These are phyloP conservation scores for Allobates femoralis DNA, from an alignment of 2,797 vertebrate genomes.

Conservation along the genomic window DNA sequence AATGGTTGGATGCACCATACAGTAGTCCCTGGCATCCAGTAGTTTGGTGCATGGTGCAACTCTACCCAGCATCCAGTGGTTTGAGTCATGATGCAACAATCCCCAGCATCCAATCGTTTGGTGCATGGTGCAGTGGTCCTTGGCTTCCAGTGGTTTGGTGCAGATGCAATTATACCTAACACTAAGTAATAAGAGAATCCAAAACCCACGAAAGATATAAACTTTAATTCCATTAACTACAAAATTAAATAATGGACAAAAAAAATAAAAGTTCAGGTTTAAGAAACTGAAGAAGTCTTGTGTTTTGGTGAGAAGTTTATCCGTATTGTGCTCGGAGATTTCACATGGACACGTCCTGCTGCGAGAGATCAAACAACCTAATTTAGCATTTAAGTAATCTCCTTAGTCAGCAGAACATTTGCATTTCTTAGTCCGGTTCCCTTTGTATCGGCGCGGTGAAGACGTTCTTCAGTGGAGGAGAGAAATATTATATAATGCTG, in stretches of 20 bases:
- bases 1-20: not conserved
- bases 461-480: not conserved
- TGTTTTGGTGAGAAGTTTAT: not conserved
- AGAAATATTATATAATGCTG: not conserved
- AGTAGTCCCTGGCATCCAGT: not conserved
- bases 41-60: not conserved
- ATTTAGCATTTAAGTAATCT: conserved; percentile 45
- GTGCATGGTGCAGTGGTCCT: not conserved
- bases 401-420: conserved; percentile 39
- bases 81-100: not conserved
- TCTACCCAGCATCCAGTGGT: not conserved
- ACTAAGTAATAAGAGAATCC: not conserved
- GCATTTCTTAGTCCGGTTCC: not conserved
- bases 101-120: not conserved
- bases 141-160: not conserved
- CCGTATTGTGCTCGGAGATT: conserved; percentile 1
- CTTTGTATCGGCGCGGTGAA: not conserved
- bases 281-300: not conserved
- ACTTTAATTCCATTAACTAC: conserved; percentile 22
- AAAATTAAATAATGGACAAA: not conserved
- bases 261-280: not conserved
- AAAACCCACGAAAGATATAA: no score
- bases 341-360: conserved; percentile 28
- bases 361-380: conserved; percentile 43
- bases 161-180: no score